These are phyloP conservation scores for Cancer borealis DNA, from an alignment of 2,888 invertebrate genomes.

Conservation along the genomic window DNA sequence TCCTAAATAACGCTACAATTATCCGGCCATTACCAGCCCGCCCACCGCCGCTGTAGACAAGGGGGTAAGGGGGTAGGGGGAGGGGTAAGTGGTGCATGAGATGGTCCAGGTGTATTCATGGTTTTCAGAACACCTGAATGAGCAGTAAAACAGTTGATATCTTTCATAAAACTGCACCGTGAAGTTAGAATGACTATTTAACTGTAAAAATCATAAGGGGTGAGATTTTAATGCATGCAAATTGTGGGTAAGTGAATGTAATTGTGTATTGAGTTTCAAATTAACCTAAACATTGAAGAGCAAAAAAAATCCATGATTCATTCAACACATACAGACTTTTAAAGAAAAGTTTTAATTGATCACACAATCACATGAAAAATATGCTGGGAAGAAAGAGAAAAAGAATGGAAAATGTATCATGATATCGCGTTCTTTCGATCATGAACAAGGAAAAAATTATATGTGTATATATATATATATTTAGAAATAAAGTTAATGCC, in stretches of 20 bases:
- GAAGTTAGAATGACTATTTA: not conserved
- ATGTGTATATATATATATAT: not conserved
- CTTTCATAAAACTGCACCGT: not conserved
- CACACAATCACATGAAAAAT: not conserved
- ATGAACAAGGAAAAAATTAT: not conserved
- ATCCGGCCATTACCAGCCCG: slow-evolving; percentile 34
- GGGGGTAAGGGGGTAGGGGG: not conserved
- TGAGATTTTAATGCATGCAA: not conserved
- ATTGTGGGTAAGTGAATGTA: not conserved
- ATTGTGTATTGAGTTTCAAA: not conserved
- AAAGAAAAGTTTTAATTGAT: not conserved
- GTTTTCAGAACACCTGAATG: not conserved
- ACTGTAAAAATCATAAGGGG: not conserved
- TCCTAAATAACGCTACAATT: slow-evolving; percentile 14
- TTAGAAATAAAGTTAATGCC: not conserved
- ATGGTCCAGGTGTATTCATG: not conserved
- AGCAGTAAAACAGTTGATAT: not conserved
- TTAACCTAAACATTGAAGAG: not conserved
- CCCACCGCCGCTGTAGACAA: slow-evolving; percentile 17
- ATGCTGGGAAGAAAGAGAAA: not conserved
- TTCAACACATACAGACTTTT: not conserved
- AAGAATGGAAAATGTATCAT: not conserved
- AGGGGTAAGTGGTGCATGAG: not conserved
- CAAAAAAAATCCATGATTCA: not conserved
- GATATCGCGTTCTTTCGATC: not conserved